phyloP scores from a whole-genome alignment of 2,888 invertebrate genomes.

The Branchellion lobata region DNA sequence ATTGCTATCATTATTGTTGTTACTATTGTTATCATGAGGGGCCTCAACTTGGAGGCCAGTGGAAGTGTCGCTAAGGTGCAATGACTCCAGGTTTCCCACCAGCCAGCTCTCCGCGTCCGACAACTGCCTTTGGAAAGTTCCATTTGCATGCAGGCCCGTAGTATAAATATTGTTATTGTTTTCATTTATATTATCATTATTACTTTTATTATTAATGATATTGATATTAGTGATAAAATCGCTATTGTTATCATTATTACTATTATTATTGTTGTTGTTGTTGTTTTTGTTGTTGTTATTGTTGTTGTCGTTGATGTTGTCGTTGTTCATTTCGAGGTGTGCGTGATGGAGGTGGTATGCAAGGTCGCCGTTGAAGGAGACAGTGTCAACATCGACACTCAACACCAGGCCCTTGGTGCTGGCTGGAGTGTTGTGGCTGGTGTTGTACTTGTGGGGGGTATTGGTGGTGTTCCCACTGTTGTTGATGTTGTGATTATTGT shows the following conservation, averaged over 20 bases:
- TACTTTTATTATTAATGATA: background rate
- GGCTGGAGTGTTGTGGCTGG: background rate
- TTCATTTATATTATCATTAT: background rate
- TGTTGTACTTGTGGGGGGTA: background rate
- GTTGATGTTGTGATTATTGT: no score
- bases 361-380: no score
- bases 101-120: constrained; percentile 32
- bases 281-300: no score
- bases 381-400: no score
- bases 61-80: constrained; percentile 1
- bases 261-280: background rate
- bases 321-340: no score
- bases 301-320: no score
- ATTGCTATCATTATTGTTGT: background rate
- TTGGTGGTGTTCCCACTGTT: no score
- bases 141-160: background rate
- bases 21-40: background rate
- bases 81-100: constrained; percentile 14
- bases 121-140: background rate
- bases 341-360: no score
- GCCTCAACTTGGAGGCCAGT: no score
- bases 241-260: background rate
- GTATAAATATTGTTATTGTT: constrained; percentile 2
- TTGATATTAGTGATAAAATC: background rate
- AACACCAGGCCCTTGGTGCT: background rate